These are phyloP conservation scores for Todiramphus saurophagus DNA, from an alignment of 2,113 vertebrate genomes.

Conservation along the genomic window DNA sequence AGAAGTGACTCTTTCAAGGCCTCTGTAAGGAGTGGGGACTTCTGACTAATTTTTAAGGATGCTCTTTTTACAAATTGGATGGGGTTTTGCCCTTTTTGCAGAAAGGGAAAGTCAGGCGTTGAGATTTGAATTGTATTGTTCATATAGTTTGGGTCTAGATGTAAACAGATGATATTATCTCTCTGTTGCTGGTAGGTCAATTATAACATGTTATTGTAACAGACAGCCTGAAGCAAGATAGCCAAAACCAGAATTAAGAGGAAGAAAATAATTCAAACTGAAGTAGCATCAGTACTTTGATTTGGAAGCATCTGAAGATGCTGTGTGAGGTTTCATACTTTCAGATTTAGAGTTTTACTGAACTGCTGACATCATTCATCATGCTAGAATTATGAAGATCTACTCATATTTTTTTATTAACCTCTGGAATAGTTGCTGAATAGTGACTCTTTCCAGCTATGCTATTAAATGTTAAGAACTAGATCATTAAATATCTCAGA, in stretches of 20 bases:
- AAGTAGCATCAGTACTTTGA: neutral
- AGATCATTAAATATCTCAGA: neutral
- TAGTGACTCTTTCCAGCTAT: neutral
- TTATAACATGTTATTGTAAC: neutral
- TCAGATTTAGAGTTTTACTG: neutral
- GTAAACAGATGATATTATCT: neutral
- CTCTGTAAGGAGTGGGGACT: neutral
- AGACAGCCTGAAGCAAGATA: neutral
- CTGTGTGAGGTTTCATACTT: neutral
- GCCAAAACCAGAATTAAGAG: neutral
- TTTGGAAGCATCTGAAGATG: neutral
- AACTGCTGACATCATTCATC: neutral
- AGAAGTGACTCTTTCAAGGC: neutral
- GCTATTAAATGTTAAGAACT: conserved; percentile 1
- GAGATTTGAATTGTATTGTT: neutral
- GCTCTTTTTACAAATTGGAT: neutral
- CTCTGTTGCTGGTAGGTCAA: neutral
- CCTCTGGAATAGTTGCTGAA: neutral
- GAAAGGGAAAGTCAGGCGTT: neutral
- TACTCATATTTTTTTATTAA: neutral
- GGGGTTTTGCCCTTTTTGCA: neutral
- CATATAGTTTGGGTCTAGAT: neutral
- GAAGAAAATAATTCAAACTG: neutral
- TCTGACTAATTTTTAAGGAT: neutral
- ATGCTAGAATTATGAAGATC: neutral